A percentile compares a stretch with the other conserved stretches of the same genome.
These are phyloP conservation scores for Lepidonotus clava DNA, from an alignment of 2,888 invertebrate species.

Conservation along the genomic window DNA sequence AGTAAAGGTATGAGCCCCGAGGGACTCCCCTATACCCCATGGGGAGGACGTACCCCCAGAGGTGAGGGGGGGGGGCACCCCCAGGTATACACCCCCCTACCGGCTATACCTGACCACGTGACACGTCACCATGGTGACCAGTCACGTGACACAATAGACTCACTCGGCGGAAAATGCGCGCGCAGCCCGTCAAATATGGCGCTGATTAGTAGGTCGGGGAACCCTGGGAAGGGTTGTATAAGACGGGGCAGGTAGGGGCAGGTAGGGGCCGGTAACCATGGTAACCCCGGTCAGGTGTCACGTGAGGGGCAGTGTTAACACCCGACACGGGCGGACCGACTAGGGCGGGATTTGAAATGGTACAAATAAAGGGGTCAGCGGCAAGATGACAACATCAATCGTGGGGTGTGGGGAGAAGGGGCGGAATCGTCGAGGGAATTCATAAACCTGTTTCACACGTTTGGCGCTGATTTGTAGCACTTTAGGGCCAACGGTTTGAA, in stretches of 20 bases:
- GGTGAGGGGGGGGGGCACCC: no score
- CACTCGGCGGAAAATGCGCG: conserved; percentile 6
- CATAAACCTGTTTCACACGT: no score
- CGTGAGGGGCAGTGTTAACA: background rate
- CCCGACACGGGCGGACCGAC: background rate
- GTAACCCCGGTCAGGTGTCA: conserved; percentile 4
- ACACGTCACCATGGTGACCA: background rate
- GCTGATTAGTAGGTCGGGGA: background rate
- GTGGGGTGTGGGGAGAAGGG: no score
- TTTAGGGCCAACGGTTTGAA: no score
- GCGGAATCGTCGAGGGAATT: no score
- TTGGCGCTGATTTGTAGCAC: no score
- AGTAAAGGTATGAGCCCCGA: background rate
- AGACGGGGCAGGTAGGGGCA: background rate
- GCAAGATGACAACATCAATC: no score
- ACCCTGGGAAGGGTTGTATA: background rate
- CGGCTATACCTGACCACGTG: background rate
- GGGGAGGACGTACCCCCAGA: background rate
- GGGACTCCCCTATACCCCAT: conserved; percentile 1
- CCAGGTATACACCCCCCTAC: background rate
- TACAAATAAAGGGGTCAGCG: background rate
- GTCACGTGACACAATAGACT: background rate
- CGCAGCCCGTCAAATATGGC: background rate
- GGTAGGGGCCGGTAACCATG: background rate
- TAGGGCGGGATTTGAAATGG: background rate